Conservation (phyloP, 2,888 invertebrate species). For the Drosophila falleni region DNA sequence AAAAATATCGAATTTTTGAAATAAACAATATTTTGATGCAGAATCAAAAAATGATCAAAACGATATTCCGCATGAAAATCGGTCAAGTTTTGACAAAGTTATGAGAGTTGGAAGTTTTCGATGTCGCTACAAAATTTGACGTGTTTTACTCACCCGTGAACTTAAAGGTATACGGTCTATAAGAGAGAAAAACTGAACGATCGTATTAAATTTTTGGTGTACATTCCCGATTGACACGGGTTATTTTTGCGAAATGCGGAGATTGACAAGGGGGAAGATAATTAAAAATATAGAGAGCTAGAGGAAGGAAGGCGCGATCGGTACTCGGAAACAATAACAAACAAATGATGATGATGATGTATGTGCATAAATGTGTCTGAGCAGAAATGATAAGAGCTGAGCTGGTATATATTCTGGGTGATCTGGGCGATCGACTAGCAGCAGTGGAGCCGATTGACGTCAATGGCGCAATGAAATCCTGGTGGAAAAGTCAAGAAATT, state of each 20-base stretch:
- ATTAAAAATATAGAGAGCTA: background rate
- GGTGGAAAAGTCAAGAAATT: slow-evolving; percentile 68
- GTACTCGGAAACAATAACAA: slow-evolving; percentile 49
- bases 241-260: background rate
- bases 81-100: too few relatives aligned
- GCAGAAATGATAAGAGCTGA: slow-evolving; percentile 50
- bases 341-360: slow-evolving; percentile 7
- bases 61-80: too few relatives aligned
- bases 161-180: too few relatives aligned
- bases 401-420: slow-evolving; percentile 39
- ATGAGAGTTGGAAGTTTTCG: too few relatives aligned
- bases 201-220: background rate
- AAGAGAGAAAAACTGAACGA: background rate
- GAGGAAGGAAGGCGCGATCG: slow-evolving; percentile 1
- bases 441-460: slow-evolving; percentile 61
- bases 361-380: slow-evolving; percentile 1
- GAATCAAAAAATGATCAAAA: too few relatives aligned
- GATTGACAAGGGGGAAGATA: background rate
- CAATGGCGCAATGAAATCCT: slow-evolving; percentile 67
- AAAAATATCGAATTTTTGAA: too few relatives aligned
- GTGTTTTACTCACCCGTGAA: too few relatives aligned
- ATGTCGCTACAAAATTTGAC: too few relatives aligned
- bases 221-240: slow-evolving; percentile 6
- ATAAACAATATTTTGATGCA: too few relatives aligned
- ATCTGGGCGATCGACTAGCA: slow-evolving; percentile 26